These are phyloP conservation scores for Meloidogyne hapla DNA, from an alignment of 1,140 invertebrate species.

Conservation along the genomic window DNA sequence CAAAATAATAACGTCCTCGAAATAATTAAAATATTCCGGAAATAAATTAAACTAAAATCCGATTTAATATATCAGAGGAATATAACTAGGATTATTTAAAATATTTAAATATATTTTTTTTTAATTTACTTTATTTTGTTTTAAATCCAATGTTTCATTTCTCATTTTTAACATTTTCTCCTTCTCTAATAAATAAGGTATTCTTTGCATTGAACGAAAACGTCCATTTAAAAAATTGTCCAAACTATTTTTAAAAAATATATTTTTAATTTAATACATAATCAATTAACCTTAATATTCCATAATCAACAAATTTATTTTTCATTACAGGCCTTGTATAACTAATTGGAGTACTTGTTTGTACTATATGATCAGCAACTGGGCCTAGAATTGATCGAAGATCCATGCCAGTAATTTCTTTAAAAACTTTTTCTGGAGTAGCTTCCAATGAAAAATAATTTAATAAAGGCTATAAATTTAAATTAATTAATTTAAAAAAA, in stretches of 20 bases:
- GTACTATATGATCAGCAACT: slow-evolving; percentile 7
- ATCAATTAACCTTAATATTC: neutral
- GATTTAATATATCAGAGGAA: too few species aligned
- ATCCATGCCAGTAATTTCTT: slow-evolving; percentile 25
- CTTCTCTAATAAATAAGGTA: slow-evolving; percentile 29
- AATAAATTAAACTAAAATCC: too few species aligned
- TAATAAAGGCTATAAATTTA: slow-evolving; percentile 11
- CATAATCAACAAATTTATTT: slow-evolving; percentile 33
- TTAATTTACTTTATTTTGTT: neutral
- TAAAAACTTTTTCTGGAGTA: slow-evolving; percentile 27
- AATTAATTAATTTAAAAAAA: neutral
- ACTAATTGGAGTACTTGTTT: slow-evolving; percentile 14
- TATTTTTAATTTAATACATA: neutral
- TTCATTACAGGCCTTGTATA: slow-evolving; percentile 32
- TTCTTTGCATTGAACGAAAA: slow-evolving; percentile 21
- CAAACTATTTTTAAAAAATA: slow-evolving; percentile 23
- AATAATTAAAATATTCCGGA: too few species aligned
- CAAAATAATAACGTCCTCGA: too few species aligned
- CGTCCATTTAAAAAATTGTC: slow-evolving; percentile 30
- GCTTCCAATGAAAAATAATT: slow-evolving; percentile 35
- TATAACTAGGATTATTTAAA: neutral
- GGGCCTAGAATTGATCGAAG: slow-evolving; percentile 19
- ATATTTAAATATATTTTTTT: neutral
- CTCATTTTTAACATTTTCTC: slow-evolving; percentile 18
- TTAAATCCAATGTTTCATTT: neutral